Percentiles rank a stretch among this genome's conserved stretches.
These are phyloP conservation scores for Aphaenogaster rudis DNA, from an alignment of 1,140 invertebrate genomes.

Conservation along the genomic window DNA sequence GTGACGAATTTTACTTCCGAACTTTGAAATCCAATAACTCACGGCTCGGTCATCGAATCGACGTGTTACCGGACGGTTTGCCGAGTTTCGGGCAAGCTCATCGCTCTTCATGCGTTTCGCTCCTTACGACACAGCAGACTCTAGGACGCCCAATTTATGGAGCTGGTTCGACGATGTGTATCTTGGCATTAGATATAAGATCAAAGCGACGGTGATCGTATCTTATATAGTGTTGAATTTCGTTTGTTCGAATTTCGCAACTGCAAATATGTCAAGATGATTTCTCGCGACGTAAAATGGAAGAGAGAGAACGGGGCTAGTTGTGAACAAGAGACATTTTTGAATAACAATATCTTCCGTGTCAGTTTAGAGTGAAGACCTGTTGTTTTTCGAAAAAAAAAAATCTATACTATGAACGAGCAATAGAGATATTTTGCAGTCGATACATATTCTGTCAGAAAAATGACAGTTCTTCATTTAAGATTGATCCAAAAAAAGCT, in stretches of 20 bases:
- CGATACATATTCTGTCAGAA: background rate
- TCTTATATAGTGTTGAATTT: background rate
- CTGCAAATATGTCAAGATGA: background rate
- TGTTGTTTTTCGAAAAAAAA: background rate
- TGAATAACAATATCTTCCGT: slow-evolving; percentile 39
- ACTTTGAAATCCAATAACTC: slow-evolving; percentile 71
- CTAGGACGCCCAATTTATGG: slow-evolving; percentile 42
- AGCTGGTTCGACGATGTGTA: background rate
- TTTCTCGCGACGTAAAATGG: background rate
- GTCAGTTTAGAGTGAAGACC: slow-evolving; percentile 16
- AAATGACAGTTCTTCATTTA: slow-evolving; percentile 11
- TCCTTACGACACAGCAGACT: slow-evolving; percentile 33
- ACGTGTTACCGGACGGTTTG: slow-evolving; percentile 61
- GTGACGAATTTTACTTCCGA: slow-evolving; percentile 70
- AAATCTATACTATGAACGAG: background rate
- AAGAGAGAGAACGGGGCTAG: background rate
- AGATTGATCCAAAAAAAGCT: background rate
- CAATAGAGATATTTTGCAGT: slow-evolving; percentile 1
- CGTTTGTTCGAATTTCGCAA: slow-evolving; percentile 27
- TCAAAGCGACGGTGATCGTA: slow-evolving; percentile 36
- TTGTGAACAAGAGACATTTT: slow-evolving; percentile 19
- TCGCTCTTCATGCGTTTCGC: slow-evolving; percentile 52
- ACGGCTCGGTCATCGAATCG: slow-evolving; percentile 50
- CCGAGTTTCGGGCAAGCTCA: slow-evolving; percentile 37
- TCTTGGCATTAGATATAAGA: slow-evolving; percentile 33